Evolutionary conservation across 2,113 vertebrate genomes (phyloP).

Genomic region (Odocoileus virginianus): DNA sequence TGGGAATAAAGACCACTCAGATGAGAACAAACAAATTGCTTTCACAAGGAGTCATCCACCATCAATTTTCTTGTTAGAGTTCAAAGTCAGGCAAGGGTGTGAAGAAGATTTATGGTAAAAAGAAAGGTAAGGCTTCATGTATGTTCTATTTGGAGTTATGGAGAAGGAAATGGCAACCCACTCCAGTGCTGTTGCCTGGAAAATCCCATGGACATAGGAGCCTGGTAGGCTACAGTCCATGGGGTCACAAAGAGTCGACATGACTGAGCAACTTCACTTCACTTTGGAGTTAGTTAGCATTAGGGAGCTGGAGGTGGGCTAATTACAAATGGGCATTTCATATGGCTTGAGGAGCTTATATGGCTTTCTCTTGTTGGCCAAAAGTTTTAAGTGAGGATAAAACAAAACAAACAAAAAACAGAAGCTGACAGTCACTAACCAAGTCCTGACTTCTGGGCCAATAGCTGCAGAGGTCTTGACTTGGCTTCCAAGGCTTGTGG

Average conservation of each 20-base stretch:
- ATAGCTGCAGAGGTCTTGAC: accelerated
- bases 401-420: not conserved
- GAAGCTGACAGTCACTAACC: not conserved
- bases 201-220: too few relatives aligned
- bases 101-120: not conserved
- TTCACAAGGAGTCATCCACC: not conserved
- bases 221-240: too few relatives aligned
- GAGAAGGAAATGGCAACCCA: too few relatives aligned
- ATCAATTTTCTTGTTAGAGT: not conserved
- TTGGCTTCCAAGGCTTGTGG: not conserved
- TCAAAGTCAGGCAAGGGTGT: not conserved
- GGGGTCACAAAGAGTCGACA: too few relatives aligned
- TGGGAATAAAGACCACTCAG: not conserved
- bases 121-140: not conserved
- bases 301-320: not conserved
- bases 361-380: not conserved
- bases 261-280: too few relatives aligned
- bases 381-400: not conserved
- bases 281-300: not conserved
- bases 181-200: too few relatives aligned
- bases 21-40: not conserved
- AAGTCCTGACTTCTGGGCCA: not conserved
- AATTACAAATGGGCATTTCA: not conserved
- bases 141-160: not conserved
- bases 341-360: not conserved